Conservation (phyloP, 2,888 invertebrate species). For the Parnassius glacialis region DNA sequence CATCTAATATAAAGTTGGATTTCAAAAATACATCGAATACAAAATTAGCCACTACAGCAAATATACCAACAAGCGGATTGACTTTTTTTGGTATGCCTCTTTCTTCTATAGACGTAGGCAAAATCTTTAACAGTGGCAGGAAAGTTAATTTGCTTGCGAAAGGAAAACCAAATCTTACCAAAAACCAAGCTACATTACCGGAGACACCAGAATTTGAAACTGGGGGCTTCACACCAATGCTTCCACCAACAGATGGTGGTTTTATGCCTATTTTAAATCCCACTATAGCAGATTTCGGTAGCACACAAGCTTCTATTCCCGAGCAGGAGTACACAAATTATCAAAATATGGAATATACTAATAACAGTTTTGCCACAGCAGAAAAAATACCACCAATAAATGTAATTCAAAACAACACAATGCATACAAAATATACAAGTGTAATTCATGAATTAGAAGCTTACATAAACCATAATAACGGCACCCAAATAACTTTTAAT, state of each 20-base stretch:
- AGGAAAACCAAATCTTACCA: constrained; percentile 56
- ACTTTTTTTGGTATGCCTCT: constrained; percentile 93
- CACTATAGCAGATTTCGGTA: constrained; percentile 34
- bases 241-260: constrained; percentile 86
- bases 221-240: constrained; percentile 88
- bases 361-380: constrained; percentile 43
- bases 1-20: constrained; percentile 72
- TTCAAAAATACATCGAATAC: constrained; percentile 58
- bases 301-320: constrained; percentile 44
- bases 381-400: constrained; percentile 49
- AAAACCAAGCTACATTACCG: constrained; percentile 49
- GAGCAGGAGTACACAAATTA: constrained; percentile 42
- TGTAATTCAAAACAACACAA: constrained; percentile 53
- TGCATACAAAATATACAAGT: constrained; percentile 65
- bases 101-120: constrained; percentile 86
- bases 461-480: constrained; percentile 64
- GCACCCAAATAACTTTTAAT: constrained; percentile 66
- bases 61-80: constrained; percentile 83
- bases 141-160: constrained; percentile 72
- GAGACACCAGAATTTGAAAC: constrained; percentile 84
- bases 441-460: constrained; percentile 72
- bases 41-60: constrained; percentile 57
- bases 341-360: constrained; percentile 44
- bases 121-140: constrained; percentile 79
- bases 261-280: constrained; percentile 84